Evolutionary conservation across 1,140 invertebrate species (phyloP), one percentile per base, ranked within the genome.

Genomic region (Choristoneura fumiferana): DNA sequence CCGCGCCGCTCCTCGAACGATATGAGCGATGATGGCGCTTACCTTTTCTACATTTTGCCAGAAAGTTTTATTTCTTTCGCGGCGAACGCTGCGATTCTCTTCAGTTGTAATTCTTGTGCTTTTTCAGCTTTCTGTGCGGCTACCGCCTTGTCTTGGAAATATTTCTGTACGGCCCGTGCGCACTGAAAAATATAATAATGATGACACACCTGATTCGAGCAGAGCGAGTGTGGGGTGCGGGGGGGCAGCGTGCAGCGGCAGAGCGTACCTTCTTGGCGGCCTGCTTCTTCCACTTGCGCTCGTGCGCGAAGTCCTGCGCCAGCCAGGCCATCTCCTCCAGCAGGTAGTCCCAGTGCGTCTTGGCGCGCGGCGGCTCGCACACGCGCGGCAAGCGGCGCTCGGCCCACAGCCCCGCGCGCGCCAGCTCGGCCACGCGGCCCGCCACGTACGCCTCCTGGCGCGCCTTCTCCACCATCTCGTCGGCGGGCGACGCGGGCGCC

Each of bases 291-390:
- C 97, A 98, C 83, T 98, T 99, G 49, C 98, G 91, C 89, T 99
- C 98, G 84, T 98, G 96, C 29, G 95, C 95, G 92, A 99, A 99
- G 90, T 99, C 98, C 13, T 96, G 95, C 35, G 98, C 96, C 54
- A 99, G 91, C 98, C 98, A 99, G 15, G 95, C 94, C 96, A 99
- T 99, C 90, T 99, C 98, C 86, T 99, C 98, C 8, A 99, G 85
- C 49, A 99, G 91, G 88, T 98, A 99, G 85, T 99, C 98, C 98
- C 98, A 99, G 83, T 99, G 98, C n/a, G 95, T 94, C 91, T 99
- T 99, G 12, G 93, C 91, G 69, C 97, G 91, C 38, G 94, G 92
- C 58, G 97, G 96, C 90, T 99, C 98, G 73, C 97, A 94, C 15
- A 98, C 92, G 91, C 98, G 98, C 1, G 98, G 97, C 76, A 99